Evolutionary conservation across 2,113 vertebrate species (phyloP), one percentile per base, ranked within the genome.

Genomic region (Beaufortia kweichowensis): DNA sequence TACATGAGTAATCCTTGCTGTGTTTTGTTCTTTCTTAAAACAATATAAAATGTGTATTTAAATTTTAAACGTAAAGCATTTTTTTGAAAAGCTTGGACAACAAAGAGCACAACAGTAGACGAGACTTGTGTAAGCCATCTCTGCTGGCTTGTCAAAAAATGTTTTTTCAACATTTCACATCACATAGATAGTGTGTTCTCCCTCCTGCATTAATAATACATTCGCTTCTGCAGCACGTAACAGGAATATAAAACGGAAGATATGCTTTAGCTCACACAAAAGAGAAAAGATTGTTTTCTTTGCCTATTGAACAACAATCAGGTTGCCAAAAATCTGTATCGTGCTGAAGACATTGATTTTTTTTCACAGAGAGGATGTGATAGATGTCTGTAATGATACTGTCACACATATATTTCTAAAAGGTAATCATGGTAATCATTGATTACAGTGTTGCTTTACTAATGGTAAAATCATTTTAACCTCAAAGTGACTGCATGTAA

Each of bases 181-280:
- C 29, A 64, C 48, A 75, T 46, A 53, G 64, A 55, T 39, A 10
- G 41, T 28, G 41, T 41, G 39, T 24, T 19, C 2, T 60, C 24
- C n/a, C 56, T 19, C 35, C 10, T 3, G 15, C 72, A 57, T 69
- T 74, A 63, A 76, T 76, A 70, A 70, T 76, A 76, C 46, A 76
- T 64, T 70, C 17, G 50, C 33, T 7, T 14, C 23, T 43, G 53
- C 35, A 56, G 46, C 72, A 31, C 33, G 6, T 61, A 43, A 55
- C 56, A 55, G n/a, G 31, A 75, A 79, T 59, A 26, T 55, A 29
- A 65, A 65, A 21, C 11, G 31, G 24, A 68, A 57, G 35, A 53
- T 26, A 11, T 59, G 8, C 19, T 21, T 56, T 14, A 67, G 28
- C 26, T 33, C 29, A 43, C 7, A 66, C n/a, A 79, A 23, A 74